Conservation (phyloP, 2,797 vertebrate species). For the Hydrocynus forskahlii region DNA sequence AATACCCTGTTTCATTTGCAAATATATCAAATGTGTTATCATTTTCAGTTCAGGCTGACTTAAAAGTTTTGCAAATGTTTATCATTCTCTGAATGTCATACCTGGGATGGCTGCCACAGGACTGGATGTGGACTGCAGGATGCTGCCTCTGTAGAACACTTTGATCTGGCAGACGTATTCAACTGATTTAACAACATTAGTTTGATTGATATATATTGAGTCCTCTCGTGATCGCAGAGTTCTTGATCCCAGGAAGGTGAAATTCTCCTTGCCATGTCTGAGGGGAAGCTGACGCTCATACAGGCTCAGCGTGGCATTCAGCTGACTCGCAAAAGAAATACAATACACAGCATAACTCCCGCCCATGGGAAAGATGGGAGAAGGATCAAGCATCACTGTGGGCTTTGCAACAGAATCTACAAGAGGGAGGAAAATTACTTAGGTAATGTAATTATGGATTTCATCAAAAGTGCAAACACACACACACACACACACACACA, state of each 20-base stretch:
- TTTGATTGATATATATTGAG: background rate
- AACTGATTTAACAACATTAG: background rate
- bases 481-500: background rate
- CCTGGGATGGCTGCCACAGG: conserved; percentile 47
- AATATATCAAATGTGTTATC: too few species aligned
- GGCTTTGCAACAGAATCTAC: conserved; percentile 46
- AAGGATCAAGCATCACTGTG: background rate
- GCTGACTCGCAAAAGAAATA: background rate
- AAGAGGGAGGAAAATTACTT: conserved; percentile 9
- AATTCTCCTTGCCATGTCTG: background rate
- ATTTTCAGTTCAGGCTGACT: too few species aligned
- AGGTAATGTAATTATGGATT: background rate
- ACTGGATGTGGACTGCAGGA: conserved; percentile 43
- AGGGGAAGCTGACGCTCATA: conserved; percentile 12
- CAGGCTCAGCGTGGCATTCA: conserved; percentile 18
- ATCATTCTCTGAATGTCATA: conserved; percentile 6
- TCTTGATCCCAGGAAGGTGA: conserved; percentile 18
- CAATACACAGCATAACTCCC: background rate
- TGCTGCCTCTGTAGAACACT: conserved; percentile 42
- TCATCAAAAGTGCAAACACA: background rate
- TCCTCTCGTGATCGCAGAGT: background rate
- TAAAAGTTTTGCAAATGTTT: too few species aligned
- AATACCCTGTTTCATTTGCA: too few species aligned
- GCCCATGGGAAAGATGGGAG: conserved; percentile 15
- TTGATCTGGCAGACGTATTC: conserved; percentile 54